A percentile compares a stretch with the other conserved stretches of the same genome.
Evolutionary conservation across 1,140 invertebrate species (phyloP).

Genomic region (Heliconius nattereri): DNA sequence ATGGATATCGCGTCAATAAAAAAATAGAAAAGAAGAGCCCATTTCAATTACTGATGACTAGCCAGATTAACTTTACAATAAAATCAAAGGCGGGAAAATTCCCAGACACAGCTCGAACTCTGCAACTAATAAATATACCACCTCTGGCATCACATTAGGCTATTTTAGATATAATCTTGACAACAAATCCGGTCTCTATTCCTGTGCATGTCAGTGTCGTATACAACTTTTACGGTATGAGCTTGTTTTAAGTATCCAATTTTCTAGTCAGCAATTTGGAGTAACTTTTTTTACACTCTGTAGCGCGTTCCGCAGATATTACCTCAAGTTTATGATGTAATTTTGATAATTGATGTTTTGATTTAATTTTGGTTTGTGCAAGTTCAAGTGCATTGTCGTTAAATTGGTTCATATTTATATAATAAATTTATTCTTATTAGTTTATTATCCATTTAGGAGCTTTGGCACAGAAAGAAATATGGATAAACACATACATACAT

Average conservation of each 20-base stretch:
- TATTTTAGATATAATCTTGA: conserved; percentile 33
- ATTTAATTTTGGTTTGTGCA: not conserved
- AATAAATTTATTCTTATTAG: not conserved
- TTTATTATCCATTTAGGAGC: not conserved
- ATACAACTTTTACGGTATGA: conserved; percentile 29
- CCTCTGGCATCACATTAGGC: conserved; percentile 16
- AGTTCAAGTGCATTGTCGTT: not conserved
- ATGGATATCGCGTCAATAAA: not conserved
- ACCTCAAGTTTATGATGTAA: conserved; percentile 21
- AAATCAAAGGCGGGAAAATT: conserved; percentile 21
- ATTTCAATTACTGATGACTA: not conserved
- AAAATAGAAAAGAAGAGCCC: not conserved
- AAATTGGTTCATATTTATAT: not conserved
- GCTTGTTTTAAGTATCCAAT: conserved; percentile 34
- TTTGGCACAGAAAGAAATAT: too few species aligned
- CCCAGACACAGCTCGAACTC: conserved; percentile 18
- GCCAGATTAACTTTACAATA: conserved; percentile 22
- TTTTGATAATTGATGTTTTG: conserved; percentile 20
- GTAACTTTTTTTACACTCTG: conserved; percentile 20
- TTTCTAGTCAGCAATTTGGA: conserved; percentile 38
- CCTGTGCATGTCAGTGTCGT: conserved; percentile 21
- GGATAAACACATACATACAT: too few species aligned
- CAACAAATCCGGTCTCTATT: conserved; percentile 27
- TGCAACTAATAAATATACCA: conserved; percentile 33
- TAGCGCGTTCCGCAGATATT: not conserved